Conservation (phyloP, 1,140 invertebrate species). For the Polypedilum pembai region DNA sequence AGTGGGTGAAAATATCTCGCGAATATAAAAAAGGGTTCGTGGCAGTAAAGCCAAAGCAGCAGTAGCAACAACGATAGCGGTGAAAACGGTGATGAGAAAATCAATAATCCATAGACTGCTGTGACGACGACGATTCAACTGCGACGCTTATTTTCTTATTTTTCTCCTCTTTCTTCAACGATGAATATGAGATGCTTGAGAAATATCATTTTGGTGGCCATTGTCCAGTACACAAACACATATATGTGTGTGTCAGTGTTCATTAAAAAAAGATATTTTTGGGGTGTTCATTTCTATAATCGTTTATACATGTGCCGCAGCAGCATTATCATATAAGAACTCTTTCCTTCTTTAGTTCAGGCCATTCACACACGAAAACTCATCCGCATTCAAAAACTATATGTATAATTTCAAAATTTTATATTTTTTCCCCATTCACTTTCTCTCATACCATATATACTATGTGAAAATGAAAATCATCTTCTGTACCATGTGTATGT, state of each 20-base stretch:
- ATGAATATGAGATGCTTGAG: neutral
- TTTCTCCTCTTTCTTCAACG: neutral
- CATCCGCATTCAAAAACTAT: neutral
- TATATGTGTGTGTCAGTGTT: neutral
- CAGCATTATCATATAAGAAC: neutral
- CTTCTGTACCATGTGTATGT: neutral
- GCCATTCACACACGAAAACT: neutral
- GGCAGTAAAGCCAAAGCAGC: neutral
- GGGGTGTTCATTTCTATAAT: constrained; percentile 17
- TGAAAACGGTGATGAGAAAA: constrained; percentile 25
- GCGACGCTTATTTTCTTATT: constrained; percentile 9
- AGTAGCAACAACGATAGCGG: neutral
- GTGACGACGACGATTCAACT: neutral
- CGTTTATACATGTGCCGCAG: neutral
- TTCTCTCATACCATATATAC: neutral
- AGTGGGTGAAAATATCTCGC: constrained; percentile 5
- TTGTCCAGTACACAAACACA: neutral
- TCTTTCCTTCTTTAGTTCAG: neutral
- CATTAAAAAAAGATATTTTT: neutral
- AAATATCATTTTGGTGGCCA: neutral
- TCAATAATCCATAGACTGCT: constrained; percentile 27
- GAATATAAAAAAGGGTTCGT: constrained; percentile 21
- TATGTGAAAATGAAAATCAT: neutral
- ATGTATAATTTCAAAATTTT: neutral
- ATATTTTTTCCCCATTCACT: neutral